A percentile compares a stretch with the other conserved stretches of the same genome.
Evolutionary conservation across 2,113 vertebrate species (phyloP).

Genomic region (Ctenodactylus gundi): DNA sequence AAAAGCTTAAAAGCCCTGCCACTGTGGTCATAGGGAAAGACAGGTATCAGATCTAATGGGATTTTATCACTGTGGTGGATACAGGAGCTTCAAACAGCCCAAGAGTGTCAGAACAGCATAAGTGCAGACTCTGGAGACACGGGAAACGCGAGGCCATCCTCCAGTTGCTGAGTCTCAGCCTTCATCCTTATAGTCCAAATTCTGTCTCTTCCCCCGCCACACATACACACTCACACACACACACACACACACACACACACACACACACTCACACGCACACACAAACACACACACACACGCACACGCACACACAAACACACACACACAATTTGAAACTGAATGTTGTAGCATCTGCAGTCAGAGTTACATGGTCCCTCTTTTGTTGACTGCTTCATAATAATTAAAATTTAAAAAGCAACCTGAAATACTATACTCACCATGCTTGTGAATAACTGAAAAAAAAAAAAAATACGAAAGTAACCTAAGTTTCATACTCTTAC

Average conservation of each 20-base stretch:
- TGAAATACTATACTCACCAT: background rate
- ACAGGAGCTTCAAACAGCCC: background rate
- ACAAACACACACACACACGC: background rate
- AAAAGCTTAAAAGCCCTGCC: slow-evolving; percentile 1
- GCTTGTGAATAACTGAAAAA: background rate
- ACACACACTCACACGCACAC: too few species aligned
- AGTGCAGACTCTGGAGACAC: background rate
- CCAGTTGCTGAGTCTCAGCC: background rate
- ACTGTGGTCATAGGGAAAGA: background rate
- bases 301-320: background rate
- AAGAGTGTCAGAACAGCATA: background rate
- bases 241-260: background rate
- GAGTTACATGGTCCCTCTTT: background rate
- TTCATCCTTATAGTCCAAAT: background rate
- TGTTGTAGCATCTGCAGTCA: background rate
- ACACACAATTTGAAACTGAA: background rate
- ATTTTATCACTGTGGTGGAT: background rate
- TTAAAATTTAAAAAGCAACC: background rate
- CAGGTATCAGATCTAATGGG: background rate
- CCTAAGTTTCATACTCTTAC: too few species aligned
- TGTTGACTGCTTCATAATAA: background rate
- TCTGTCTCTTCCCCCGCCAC: background rate
- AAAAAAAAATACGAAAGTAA: too few species aligned
- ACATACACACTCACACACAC: background rate
- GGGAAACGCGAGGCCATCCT: background rate